phyloP scores from a whole-genome alignment of 2,113 vertebrate species.

The Chlorodrepanis virens region DNA sequence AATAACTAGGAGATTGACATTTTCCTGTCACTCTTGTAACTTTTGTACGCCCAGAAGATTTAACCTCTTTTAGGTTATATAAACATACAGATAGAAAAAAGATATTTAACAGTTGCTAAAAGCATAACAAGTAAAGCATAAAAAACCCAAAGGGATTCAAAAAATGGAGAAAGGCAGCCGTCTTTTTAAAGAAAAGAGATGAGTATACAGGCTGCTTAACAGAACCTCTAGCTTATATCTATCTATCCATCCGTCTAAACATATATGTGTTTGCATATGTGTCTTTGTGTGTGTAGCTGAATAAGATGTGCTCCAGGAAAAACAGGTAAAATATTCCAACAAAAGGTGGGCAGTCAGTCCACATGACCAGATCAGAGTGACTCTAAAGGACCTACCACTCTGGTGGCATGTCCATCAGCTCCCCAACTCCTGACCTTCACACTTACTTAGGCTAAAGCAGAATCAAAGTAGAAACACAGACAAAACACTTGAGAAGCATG shows the following conservation, averaged over 20 bases:
- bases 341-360: not conserved
- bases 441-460: not conserved
- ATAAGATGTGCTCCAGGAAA: not conserved
- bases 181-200: not conserved
- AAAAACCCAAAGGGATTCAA: accelerated
- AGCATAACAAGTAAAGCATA: not conserved
- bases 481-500: not conserved
- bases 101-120: not conserved
- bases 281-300: not conserved
- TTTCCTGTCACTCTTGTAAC: not conserved
- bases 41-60: not conserved
- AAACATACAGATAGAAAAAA: not conserved
- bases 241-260: not conserved
- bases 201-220: not conserved
- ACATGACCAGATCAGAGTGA: accelerated
- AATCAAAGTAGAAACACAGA: not conserved
- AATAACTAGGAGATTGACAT: not conserved
- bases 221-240: not conserved
- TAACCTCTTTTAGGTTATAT: not conserved
- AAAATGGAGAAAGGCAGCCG: not conserved
- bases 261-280: accelerated
- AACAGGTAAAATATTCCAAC: accelerated
- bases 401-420: accelerated
- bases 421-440: not conserved
- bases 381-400: not conserved